Conservation (phyloP, 2,797 vertebrate species). For the Propithecus perrieri region DNA sequence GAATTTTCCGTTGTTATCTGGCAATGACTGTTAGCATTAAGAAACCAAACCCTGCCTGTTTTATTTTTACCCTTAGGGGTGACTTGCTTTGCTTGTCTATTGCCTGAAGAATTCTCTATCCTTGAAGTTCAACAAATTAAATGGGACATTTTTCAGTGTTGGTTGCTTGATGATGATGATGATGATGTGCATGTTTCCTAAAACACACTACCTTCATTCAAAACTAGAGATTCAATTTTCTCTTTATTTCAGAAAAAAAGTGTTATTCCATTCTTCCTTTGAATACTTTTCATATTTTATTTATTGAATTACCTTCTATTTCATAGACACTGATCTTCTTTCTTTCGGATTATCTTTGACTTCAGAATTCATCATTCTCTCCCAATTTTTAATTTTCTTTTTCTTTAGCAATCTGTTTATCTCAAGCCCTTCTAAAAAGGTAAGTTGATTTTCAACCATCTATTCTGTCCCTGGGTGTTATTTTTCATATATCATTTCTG, state of each 20-base stretch:
- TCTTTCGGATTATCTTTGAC: background rate
- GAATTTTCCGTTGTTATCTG: background rate
- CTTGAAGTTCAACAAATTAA: background rate
- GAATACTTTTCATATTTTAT: background rate
- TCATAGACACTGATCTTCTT: background rate
- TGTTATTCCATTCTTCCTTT: background rate
- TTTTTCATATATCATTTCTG: background rate
- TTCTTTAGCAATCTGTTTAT: background rate
- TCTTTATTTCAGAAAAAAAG: background rate
- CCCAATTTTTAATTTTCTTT: background rate
- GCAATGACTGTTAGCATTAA: background rate
- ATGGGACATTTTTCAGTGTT: background rate
- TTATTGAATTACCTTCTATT: background rate
- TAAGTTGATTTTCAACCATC: background rate
- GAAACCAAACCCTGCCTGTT: background rate
- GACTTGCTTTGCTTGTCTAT: background rate
- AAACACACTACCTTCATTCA: background rate
- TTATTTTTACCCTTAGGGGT: background rate
- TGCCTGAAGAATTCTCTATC: background rate
- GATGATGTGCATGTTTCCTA: background rate
- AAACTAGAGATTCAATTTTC: background rate
- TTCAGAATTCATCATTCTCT: background rate
- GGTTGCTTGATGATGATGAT: background rate
- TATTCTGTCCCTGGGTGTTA: background rate
- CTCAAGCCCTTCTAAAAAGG: background rate